Evolutionary conservation across 2,797 vertebrate species (phyloP), one percentile per base, ranked within the genome.

Genomic region (Holocentrus rufus): DNA sequence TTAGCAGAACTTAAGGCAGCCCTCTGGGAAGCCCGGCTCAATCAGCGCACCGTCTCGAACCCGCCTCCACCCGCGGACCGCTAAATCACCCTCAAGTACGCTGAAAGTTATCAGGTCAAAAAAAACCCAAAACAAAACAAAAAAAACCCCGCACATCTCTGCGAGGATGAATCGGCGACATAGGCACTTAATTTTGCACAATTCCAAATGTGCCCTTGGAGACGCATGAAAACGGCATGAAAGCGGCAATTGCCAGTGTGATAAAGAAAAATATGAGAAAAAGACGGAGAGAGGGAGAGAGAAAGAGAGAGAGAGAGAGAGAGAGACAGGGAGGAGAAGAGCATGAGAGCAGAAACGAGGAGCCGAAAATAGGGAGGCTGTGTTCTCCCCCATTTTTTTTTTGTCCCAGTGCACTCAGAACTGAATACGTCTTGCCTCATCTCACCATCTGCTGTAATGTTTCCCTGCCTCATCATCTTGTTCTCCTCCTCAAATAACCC

Each of bases 401-500:
- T 77, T 83, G 69, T 81, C 77, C 44, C 65, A 4, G 34, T 22
- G 70, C 56, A 55, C 74, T 81, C 30, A 4, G 63, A 69, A 65
- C 69, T 56, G 68, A 84, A 71, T 47, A 74, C 53, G 47, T 60
- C 58, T 54, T 61, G 69, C 66, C 61, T 84, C 69, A 76, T 79
- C 83, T 61, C 31, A 2, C 75, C 79, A 80, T 80, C 80, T 72
- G 75, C 78, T 69, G 62, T 77, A 77, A 83, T 77, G 39, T 76
- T 69, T 79, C 39, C 42, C 31, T 49, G 25, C 23, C 63, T 72
- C 56, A 49, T 80, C 61, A 64, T 65, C 44, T 72, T 70, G 59
- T 79, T 77, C 60, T 65, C 62, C 60, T 82, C 39, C 52, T 68
- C 52, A 76, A 78, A 74, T 72, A 74, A 79, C 23, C 44, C 9